Evolutionary conservation across 1,140 invertebrate genomes (phyloP), one percentile per base, ranked within the genome.

Genomic region (Hypothenemus hampei): DNA sequence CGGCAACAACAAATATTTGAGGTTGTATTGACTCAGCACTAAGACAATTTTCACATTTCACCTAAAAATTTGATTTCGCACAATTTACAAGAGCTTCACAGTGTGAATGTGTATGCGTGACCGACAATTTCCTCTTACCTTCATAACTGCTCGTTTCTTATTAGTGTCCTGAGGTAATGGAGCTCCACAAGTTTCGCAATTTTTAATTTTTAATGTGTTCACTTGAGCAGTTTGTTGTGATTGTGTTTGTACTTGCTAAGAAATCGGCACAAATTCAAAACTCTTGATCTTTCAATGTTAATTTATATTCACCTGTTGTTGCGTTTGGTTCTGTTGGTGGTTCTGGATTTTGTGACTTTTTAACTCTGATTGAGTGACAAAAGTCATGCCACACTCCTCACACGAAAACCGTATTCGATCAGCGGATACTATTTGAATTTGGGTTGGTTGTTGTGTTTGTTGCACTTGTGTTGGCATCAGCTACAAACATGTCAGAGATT

Each of bases 371-470:
- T 78, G 77, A 39, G 78, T 69, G 39, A 71, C 73, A 59, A 80
- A 80, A 45, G 77, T 78, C 19, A 78, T 73, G 10, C 78, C 78
- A 57, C 78, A 81, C 53, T 78, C 69, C 56, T 80, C 78, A 60
- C 78, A 81, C 3, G 76, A 77, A 53, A 76, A 78, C 3, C 77
- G 73, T 57, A 79, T 78, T 1, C 77, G 73, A 58, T 82, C 81
- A 0, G 81, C 78, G 3, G 81, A 77, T 3, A 84, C 81, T 18
- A 79, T 78, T 70, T 77, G 76, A 60, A 78, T 78, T 58, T 79
- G 77, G 2, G 65, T 68, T 16, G 64, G 66, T 45, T 66, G 68
- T 47, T 58, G 67, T n/a, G 58, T 62, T 57, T 61, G 68, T 43
- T 61, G 68, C 60, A 66, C 64, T 24, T 57, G 55, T 4, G 53